phyloP scores from a whole-genome alignment of 2,888 invertebrate species.

The Galeopsomyia nigrocyanea region DNA sequence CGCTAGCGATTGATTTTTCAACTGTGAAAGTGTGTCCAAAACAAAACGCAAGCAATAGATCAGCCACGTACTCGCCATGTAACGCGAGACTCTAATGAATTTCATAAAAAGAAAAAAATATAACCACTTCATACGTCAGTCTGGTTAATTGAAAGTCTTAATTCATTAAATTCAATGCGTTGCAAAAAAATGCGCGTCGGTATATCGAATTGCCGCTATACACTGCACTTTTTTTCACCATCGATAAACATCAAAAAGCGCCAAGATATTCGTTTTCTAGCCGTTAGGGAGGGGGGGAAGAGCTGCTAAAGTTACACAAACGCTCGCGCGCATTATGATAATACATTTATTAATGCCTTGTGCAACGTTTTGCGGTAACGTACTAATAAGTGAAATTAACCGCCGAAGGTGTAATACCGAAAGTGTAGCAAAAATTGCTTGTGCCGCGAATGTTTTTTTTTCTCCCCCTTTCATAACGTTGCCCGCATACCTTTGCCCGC shows the following conservation, averaged over 20 bases:
- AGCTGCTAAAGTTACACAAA: constrained; percentile 34
- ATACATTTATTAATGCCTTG: constrained; percentile 38
- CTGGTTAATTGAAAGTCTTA: constrained; percentile 3
- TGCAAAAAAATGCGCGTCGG: too few species aligned
- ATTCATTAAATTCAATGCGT: constrained; percentile 17
- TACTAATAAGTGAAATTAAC: constrained; percentile 44
- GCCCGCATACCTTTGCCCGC: neutral
- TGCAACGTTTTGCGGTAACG: constrained; percentile 17
- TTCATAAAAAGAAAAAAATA: too few species aligned
- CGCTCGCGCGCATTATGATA: constrained; percentile 33
- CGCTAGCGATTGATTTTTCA: too few species aligned
- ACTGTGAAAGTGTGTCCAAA: too few species aligned
- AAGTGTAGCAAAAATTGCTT: constrained; percentile 38
- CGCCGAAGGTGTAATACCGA: constrained; percentile 41
- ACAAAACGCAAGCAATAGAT: too few species aligned
- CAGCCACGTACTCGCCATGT: too few species aligned
- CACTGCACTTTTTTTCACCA: neutral
- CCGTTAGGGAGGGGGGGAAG: neutral
- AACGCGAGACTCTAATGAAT: too few species aligned
- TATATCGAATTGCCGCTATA: neutral
- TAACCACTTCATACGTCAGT: neutral
- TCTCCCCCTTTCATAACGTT: constrained; percentile 25
- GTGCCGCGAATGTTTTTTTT: neutral
- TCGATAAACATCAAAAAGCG: constrained; percentile 26
- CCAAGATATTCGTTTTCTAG: constrained; percentile 25